phyloP scores from a whole-genome alignment of 1,140 invertebrate species.

The Tetramorium simillimum region DNA sequence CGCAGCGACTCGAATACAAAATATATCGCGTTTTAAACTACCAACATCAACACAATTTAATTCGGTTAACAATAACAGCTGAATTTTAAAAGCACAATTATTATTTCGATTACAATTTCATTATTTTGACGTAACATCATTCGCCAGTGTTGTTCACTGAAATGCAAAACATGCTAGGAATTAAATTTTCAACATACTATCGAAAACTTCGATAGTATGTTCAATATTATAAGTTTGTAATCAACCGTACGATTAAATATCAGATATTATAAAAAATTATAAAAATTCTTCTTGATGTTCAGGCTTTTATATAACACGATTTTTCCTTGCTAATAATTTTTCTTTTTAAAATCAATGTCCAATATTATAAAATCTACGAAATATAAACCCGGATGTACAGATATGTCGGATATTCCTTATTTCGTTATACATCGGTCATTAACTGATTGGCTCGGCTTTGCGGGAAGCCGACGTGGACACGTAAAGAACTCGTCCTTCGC shows the following conservation, averaged over 20 bases:
- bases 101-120: slow-evolving; percentile 13
- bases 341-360: neutral
- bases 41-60: slow-evolving; percentile 16
- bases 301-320: neutral
- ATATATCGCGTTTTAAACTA: slow-evolving; percentile 5
- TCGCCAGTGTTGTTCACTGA: neutral
- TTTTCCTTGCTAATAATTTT: neutral
- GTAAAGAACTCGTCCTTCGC: neutral
- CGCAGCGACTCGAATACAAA: neutral
- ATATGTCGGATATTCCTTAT: neutral
- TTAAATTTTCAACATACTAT: slow-evolving; percentile 23
- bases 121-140: slow-evolving; percentile 8
- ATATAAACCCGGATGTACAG: neutral
- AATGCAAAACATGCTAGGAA: neutral
- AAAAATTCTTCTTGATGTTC: neutral
- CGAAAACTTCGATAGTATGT: neutral
- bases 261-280: neutral
- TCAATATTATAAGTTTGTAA: neutral
- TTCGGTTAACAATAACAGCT: neutral
- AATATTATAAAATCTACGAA: neutral
- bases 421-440: neutral
- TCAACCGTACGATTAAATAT: neutral
- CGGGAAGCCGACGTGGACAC: neutral
- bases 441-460: slow-evolving; percentile 3
- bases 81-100: slow-evolving; percentile 31